Conservation (phyloP, 2,888 invertebrate species). For the Ophonus ardosiacus region DNA sequence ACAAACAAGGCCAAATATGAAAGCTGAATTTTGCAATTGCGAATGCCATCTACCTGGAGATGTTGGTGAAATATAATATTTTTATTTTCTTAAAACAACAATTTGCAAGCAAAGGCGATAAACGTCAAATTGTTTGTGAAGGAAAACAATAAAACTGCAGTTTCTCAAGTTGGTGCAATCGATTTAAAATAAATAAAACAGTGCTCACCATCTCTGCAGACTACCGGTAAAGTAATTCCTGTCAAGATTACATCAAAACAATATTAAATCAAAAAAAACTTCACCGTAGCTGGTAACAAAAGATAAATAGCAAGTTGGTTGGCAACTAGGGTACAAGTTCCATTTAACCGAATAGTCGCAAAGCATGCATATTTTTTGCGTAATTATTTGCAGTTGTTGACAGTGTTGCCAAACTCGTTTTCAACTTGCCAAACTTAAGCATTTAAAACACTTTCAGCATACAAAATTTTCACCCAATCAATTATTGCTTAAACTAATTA, state of each 20-base stretch:
- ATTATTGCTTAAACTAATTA: no score
- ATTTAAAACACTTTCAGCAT: not conserved
- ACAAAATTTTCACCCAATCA: not conserved
- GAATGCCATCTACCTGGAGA: not conserved
- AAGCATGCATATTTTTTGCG: slow-evolving; percentile 26
- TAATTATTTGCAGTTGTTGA: slow-evolving; percentile 31
- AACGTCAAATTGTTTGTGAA: slow-evolving; percentile 24
- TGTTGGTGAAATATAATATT: not conserved
- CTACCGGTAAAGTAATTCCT: slow-evolving; percentile 13
- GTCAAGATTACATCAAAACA: slow-evolving; percentile 40
- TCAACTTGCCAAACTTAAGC: slow-evolving; percentile 13
- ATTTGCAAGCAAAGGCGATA: slow-evolving; percentile 30
- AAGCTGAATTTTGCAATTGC: no score
- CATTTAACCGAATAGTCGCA: slow-evolving; percentile 12
- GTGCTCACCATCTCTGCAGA: not conserved
- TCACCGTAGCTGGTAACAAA: not conserved
- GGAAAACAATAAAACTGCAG: slow-evolving; percentile 30
- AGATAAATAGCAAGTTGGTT: slow-evolving; percentile 13
- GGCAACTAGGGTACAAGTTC: slow-evolving; percentile 20
- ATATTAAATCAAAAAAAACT: slow-evolving; percentile 36
- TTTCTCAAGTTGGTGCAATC: slow-evolving; percentile 8
- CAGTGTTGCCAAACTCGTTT: slow-evolving; percentile 2
- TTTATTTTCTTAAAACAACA: not conserved
- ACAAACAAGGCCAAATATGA: no score
- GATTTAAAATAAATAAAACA: slow-evolving; percentile 25